Conservation (phyloP, 2,797 vertebrate species). For the Chaetodon trifasciatus region DNA sequence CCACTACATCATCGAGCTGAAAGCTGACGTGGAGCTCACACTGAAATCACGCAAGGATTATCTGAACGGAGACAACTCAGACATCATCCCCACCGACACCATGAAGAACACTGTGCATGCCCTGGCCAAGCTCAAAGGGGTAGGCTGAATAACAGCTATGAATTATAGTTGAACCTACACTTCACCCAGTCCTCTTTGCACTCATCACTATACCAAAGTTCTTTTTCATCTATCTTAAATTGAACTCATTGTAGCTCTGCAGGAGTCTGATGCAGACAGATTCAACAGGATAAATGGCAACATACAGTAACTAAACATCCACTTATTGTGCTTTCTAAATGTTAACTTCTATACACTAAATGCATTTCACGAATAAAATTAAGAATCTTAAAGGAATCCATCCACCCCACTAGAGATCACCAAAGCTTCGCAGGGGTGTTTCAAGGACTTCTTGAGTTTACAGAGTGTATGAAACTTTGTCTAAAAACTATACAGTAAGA, state of each 20-base stretch:
- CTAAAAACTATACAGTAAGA: too few species aligned
- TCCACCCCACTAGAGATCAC: too few species aligned
- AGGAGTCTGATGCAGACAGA: not conserved
- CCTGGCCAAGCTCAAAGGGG: conserved; percentile 93
- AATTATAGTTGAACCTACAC: not conserved
- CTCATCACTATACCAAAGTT: not conserved
- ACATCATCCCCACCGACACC: conserved; percentile 97
- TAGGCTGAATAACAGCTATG: conserved; percentile 70
- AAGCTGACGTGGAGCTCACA: conserved; percentile 90
- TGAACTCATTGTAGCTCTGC: not conserved
- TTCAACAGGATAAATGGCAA: not conserved
- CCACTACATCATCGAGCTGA: conserved; percentile 91
- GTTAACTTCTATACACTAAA: not conserved
- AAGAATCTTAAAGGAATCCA: not conserved
- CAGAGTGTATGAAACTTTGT: too few species aligned
- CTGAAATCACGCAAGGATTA: conserved; percentile 92
- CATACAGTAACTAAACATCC: not conserved
- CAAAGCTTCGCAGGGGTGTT: too few species aligned
- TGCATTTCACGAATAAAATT: not conserved
- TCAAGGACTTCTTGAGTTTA: too few species aligned
- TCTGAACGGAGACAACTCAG: conserved; percentile 90
- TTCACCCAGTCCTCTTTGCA: not conserved
- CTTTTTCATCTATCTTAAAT: not conserved
- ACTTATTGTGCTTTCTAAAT: not conserved
- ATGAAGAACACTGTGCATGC: conserved; percentile 96